Base-by-base conservation (phyloP, 2,888 invertebrate genomes). In the Megaustenia siamemsis region DNA sequence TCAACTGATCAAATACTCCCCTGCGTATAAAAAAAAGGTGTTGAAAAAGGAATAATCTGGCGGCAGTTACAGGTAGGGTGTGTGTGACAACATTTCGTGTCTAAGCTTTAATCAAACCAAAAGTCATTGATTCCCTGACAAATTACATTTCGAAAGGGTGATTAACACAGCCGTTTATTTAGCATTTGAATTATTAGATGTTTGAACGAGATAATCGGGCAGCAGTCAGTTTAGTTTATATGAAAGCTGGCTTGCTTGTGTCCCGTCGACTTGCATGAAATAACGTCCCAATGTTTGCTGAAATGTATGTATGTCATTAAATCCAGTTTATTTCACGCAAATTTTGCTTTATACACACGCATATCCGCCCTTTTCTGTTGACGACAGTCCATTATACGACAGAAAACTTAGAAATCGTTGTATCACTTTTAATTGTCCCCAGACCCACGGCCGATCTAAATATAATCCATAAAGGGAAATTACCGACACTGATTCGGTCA, bases 381-480 rank as follows among this genome's bases (percentile, higher is more conserved):
- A 83, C 45, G 49, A 53, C 63, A 83, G 75, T 83, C 82, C 75
- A 83, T 83, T 83, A 83, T 75, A 66, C 24, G n/a, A 28, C 24
- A 45, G 28, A 76, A 76, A 76, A 83, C 76, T 75, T 49, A n/a
- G 63, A 83, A 66, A 75, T 45, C 38, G 45, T 83, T 83, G 82
- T 83, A 83, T 83, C 82, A 76, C 35, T 76, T 82, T 83, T 83
- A 83, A 83, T 83, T 63, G 82, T 75, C 82, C 66, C 40, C n/a
- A 83, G 63, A 75, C 75, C 40, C 49, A 45, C 66, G n/a, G 82
- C 66, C 38, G 71, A 76, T 83, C 66, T 66, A 66, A 83, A 76
- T 66, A 83, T 83, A 83, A 83, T 66, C 82, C 82, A 76, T 76
- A 83, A 83, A 83, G 82, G 82, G 76, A 76, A 83, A 83, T 83